A percentile compares a stretch with the other conserved stretches of the same genome.
Evolutionary conservation across 2,113 vertebrate species (phyloP).

Genomic region (Probosciger aterrimus): DNA sequence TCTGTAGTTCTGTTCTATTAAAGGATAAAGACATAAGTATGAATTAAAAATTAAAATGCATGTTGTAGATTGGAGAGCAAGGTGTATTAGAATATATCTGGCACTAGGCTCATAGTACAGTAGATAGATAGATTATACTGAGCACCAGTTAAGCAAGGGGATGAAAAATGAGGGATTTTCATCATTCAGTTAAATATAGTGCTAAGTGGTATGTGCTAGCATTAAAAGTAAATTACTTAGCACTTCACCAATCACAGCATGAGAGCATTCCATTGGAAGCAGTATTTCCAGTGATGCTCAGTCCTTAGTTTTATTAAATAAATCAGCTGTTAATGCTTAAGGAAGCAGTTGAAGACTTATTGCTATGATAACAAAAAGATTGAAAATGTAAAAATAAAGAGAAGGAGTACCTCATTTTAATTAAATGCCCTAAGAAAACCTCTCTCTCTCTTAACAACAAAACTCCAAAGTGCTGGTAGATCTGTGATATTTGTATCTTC

Average conservation of each 20-base stretch:
- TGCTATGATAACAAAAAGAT: constrained; percentile 14
- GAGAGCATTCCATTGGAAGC: constrained; percentile 66
- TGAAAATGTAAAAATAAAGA: constrained; percentile 36
- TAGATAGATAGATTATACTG: constrained; percentile 68
- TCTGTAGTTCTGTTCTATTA: constrained; percentile 70
- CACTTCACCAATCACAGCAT: constrained; percentile 79
- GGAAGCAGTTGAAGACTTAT: constrained; percentile 34
- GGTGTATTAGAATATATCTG: constrained; percentile 64
- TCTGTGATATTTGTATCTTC: neutral
- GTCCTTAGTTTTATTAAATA: constrained; percentile 75
- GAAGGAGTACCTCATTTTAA: constrained; percentile 25
- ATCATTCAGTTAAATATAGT: constrained; percentile 76
- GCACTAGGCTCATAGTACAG: constrained; percentile 50
- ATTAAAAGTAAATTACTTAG: constrained; percentile 82
- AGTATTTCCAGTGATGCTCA: constrained; percentile 60
- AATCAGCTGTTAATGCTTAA: constrained; percentile 70
- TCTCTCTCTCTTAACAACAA: neutral
- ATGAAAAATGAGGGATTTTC: constrained; percentile 80
- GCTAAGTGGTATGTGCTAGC: constrained; percentile 74
- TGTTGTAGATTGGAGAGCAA: constrained; percentile 66
- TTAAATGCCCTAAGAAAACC: neutral
- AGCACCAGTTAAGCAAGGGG: constrained; percentile 69
- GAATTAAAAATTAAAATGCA: constrained; percentile 75
- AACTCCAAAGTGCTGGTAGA: neutral
- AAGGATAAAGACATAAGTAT: constrained; percentile 71